A percentile compares a stretch with the other conserved stretches of the same genome.
phyloP scores from a whole-genome alignment of 2,113 vertebrate genomes.

The Merops nubicus region DNA sequence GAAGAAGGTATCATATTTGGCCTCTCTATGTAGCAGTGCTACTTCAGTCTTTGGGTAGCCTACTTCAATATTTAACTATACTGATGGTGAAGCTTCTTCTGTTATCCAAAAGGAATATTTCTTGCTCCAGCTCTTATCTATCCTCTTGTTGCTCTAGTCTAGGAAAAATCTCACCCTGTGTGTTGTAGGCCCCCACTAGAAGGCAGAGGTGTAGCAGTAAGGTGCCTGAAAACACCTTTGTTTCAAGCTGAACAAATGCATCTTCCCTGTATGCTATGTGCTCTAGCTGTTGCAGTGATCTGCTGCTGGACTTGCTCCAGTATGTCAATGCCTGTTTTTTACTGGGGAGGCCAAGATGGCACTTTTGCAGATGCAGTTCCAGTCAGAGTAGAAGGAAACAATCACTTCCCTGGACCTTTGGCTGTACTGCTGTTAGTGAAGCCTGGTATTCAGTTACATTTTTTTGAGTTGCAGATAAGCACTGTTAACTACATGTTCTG shows the following conservation, averaged over 20 bases:
- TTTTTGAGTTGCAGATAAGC: neutral
- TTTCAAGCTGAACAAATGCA: neutral
- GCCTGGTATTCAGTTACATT: neutral
- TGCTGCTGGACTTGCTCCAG: neutral
- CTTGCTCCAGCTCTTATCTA: neutral
- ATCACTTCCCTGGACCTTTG: fast-evolving
- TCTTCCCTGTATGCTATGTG: neutral
- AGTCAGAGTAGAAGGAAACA: neutral
- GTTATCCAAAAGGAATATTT: neutral
- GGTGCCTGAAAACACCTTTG: neutral
- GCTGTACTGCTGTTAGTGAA: neutral
- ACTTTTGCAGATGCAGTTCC: neutral
- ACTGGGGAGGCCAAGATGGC: neutral
- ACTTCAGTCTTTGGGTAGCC: neutral
- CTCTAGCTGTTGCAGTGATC: neutral
- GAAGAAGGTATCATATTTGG: neutral
- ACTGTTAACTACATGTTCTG: neutral
- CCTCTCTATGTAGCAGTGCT: neutral
- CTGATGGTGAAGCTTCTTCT: neutral
- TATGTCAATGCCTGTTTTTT: neutral
- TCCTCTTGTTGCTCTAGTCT: neutral
- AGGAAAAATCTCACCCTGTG: neutral
- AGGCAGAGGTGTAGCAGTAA: neutral
- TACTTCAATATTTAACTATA: neutral
- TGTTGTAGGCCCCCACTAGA: neutral